Evolutionary conservation across 2,113 vertebrate species (phyloP).

Genomic region (Ardeotis arabs): DNA sequence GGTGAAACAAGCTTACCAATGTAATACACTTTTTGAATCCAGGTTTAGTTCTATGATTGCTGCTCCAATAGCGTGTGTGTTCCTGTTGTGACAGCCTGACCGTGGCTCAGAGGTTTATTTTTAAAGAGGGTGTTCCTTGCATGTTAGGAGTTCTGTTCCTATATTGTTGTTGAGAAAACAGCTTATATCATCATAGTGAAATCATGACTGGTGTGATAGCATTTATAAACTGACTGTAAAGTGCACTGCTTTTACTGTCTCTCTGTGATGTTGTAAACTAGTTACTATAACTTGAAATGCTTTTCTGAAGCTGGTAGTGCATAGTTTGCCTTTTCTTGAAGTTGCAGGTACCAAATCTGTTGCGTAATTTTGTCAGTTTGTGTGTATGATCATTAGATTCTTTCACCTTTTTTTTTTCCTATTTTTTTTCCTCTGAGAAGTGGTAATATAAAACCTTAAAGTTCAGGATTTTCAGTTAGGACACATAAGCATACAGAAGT

Average conservation of each 20-base stretch:
- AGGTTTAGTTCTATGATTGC: background rate
- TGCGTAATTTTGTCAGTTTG: background rate
- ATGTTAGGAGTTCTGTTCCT: background rate
- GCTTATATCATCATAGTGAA: slow-evolving; percentile 26
- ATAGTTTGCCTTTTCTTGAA: background rate
- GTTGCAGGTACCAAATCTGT: background rate
- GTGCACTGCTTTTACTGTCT: background rate
- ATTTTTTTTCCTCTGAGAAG: fast-evolving
- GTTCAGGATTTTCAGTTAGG: background rate
- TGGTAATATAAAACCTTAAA: background rate
- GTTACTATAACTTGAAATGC: background rate
- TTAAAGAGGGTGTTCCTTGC: slow-evolving; percentile 31
- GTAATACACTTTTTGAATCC: background rate
- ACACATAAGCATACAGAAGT: background rate
- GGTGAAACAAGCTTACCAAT: background rate
- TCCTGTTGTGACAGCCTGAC: background rate
- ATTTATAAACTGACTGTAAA: slow-evolving; percentile 40
- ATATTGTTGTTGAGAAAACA: slow-evolving; percentile 20
- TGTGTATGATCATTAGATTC: background rate
- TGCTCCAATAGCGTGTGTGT: background rate
- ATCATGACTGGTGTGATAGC: background rate
- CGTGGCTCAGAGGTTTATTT: slow-evolving; percentile 7
- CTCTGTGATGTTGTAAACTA: background rate
- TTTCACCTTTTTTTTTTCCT: background rate
- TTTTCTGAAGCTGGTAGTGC: background rate